phyloP scores from a whole-genome alignment of 2,888 invertebrate species.

The Polydrusus pterygomalis region DNA sequence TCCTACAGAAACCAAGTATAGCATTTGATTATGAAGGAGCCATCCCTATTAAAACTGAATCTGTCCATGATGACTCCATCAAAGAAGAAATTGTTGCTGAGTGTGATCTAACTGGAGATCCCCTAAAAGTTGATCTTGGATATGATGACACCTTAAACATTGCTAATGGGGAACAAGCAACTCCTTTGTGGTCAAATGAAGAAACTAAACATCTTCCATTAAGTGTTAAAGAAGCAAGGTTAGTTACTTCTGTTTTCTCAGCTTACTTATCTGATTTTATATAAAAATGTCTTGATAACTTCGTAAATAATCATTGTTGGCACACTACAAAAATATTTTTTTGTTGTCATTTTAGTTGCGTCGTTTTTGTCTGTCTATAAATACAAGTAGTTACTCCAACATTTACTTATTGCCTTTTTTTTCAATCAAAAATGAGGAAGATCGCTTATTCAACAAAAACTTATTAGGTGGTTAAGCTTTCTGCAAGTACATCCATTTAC shows the following conservation, averaged over 20 bases:
- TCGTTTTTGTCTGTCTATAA: too few species aligned
- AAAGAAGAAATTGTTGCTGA: constrained; percentile 44
- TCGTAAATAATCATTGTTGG: too few species aligned
- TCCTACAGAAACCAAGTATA: constrained; percentile 17
- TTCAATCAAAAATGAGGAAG: too few species aligned
- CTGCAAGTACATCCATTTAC: too few species aligned
- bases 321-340: too few species aligned
- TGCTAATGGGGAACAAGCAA: constrained; percentile 32
- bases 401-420: too few species aligned
- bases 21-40: constrained; percentile 3
- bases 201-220: constrained; percentile 57
- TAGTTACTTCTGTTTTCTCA: constrained; percentile 28
- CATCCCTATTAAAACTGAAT: background rate
- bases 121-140: constrained; percentile 60
- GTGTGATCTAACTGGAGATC: constrained; percentile 60
- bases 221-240: constrained; percentile 55
- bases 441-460: too few species aligned
- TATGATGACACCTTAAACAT: constrained; percentile 56
- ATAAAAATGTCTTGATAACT: too few species aligned
- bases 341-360: too few species aligned
- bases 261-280: background rate
- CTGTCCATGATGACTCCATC: constrained; percentile 23
- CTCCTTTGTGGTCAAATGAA: constrained; percentile 46
- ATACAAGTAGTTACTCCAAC: too few species aligned
- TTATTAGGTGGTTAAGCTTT: too few species aligned